Evolutionary conservation across 2,888 invertebrate genomes (phyloP).

Genomic region (Drosophila subsilvestris): DNA sequence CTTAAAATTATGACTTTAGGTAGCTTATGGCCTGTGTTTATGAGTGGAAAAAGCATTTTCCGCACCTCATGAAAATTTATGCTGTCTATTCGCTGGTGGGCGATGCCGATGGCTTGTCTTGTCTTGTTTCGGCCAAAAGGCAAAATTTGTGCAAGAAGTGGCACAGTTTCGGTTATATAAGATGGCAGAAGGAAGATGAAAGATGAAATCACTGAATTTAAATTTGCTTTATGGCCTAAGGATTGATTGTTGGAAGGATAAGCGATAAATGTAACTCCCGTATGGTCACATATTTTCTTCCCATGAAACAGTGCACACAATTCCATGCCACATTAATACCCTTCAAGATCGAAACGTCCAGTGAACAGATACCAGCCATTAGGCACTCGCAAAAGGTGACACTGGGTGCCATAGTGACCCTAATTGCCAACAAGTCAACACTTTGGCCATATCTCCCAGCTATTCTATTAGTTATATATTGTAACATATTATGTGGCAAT

Average conservation of each 20-base stretch:
- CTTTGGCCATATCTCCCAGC: constrained; percentile 62
- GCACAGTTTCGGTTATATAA: constrained; percentile 20
- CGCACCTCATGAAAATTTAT: constrained; percentile 34
- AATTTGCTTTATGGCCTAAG: background rate
- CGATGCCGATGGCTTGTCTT: constrained; percentile 7
- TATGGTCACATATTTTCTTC: too few species aligned
- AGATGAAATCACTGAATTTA: background rate
- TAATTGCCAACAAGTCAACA: constrained; percentile 75
- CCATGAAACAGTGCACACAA: background rate
- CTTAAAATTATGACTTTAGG: constrained; percentile 52
- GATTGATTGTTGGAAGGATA: too few species aligned
- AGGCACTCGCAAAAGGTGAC: constrained; percentile 21
- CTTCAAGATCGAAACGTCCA: background rate
- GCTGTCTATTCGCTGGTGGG: constrained; percentile 26
- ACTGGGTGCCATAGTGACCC: constrained; percentile 62
- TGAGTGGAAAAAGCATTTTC: constrained; percentile 32
- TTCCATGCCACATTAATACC: background rate
- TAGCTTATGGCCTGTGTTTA: constrained; percentile 45
- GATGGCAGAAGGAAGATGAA: constrained; percentile 5
- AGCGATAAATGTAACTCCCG: too few species aligned
- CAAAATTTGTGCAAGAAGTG: constrained; percentile 14
- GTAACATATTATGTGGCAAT: constrained; percentile 32
- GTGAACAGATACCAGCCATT: constrained; percentile 17
- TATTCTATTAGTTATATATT: constrained; percentile 58
- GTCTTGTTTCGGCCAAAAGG: constrained; percentile 14